Conservation (phyloP, 2,113 vertebrate genomes). For the Atrichornis clamosus region DNA sequence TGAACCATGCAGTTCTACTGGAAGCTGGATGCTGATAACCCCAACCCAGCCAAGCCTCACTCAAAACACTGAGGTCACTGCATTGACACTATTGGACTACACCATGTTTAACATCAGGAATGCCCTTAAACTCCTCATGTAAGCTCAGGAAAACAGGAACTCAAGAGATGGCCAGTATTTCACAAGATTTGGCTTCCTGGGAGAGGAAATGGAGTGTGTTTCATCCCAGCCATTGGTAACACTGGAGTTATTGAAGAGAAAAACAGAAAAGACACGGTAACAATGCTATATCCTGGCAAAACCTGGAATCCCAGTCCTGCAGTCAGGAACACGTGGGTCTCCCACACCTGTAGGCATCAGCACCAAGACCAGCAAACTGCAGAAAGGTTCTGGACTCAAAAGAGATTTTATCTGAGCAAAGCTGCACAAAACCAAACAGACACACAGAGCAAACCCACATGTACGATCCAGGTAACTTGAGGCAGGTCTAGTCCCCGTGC, state of each 20-base stretch:
- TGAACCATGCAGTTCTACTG: background rate
- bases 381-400: constrained; percentile 16
- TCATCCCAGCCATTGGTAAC: background rate
- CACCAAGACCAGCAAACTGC: background rate
- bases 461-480: constrained; percentile 92
- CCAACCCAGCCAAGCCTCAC: background rate
- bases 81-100: background rate
- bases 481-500: constrained; percentile 92
- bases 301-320: background rate
- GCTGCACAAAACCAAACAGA: background rate
- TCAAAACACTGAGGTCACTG: background rate
- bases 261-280: background rate
- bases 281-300: background rate
- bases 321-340: background rate
- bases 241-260: background rate
- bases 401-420: background rate
- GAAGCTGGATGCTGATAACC: background rate
- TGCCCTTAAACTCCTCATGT: background rate
- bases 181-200: background rate
- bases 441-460: constrained; percentile 75
- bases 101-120: background rate
- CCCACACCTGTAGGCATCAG: background rate
- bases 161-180: background rate
- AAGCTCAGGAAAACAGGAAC: background rate
- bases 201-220: background rate